Base-by-base conservation (phyloP, 2,113 vertebrate species). In the Meriones unguiculatus region DNA sequence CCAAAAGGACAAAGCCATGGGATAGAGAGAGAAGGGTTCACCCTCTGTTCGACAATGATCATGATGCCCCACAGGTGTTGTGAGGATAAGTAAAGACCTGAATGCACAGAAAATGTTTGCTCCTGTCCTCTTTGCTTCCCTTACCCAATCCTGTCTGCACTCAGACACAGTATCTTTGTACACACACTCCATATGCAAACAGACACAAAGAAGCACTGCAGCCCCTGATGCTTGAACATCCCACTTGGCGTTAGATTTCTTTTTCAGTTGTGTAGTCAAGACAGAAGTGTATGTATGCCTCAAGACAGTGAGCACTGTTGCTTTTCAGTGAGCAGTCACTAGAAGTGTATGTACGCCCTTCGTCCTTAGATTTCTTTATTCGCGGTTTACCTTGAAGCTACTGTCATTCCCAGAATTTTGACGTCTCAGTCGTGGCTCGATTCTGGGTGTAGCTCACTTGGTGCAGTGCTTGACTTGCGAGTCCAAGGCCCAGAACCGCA, bases 241-340 rank as follows among this genome's bases (percentile, higher is more conserved):
- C 86, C 85, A 38, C 20, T 77, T 46, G 67, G 22, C 0, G 62
- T 81, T 87, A 72, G 30, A 59, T 81, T 80, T 84, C 2, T 50
- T 82, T 91, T 97, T 90, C 41, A 91, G 50, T 72, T 78, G 38
- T 32, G 67, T 80, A 25, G 8, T 87, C 77, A 72, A 78, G 62
- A 78, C 78, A 50, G 78, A n/a, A n/a, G n/a, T n/a, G n/a, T n/a
- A n/a, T n/a, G n/a, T n/a, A n/a, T n/a, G n/a, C n/a, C n/a, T 87
- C 77, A 72, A 78, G 62, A 78, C 78, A 50, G 78, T 14, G 0
- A 54, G 7, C 25, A 38, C 5, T 11, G 7, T 87, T 54, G 41
- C 32, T 67, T 87, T 65, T 77, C 75, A 22, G 46, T 35, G 62
- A 93, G 35, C n/a, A 10, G 2, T 46, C 41, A 75, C 35, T 28